Base-by-base conservation (phyloP, 2,888 invertebrate genomes). In the Holacanthella duospinosa region DNA sequence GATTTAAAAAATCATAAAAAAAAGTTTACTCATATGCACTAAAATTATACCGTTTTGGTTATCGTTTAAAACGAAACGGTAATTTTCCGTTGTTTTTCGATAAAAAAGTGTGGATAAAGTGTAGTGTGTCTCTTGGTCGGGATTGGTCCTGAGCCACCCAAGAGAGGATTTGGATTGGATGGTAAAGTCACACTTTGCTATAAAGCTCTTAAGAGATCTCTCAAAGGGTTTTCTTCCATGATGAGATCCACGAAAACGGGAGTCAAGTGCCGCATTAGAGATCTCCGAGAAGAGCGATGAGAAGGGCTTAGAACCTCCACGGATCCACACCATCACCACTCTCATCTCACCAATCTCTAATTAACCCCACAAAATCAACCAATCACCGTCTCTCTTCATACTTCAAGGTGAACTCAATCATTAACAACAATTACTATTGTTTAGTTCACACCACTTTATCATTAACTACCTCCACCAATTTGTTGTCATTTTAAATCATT, bases 241-340 rank as follows among this genome's bases (percentile, higher is more conserved):
- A 6, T 48, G 19, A 48, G 48, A 48, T 48, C 16, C 4, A 21
- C 6, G 16, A 48, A 48, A 48, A 48, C 48, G 48, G 48, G 16
- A 48, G 48, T 48, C 48, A 48, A 48, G 48, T 48, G 48, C 48
- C 48, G 48, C 48, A 48, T 48, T 48, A 48, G 48, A 48, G 16
- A 48, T 9, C 48, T 9, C 48, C 48, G 21, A 21, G 21, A 21
- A 48, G n/a, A n/a, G n/a, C n/a, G n/a, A n/a, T n/a, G n/a, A n/a
- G n/a, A n/a, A n/a, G n/a, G n/a, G n/a, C 6, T 48, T 21, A n/a
- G 48, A 48, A n/a, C 12, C 48, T 48, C 48, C 21, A 9, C 48
- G 6, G 16, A 9, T 9, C 21, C n/a, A 9, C 48, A 48, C 48
- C 19, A 48, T 21, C 48, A 48, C 21, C 12, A 21, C 48, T n/a